A percentile compares a stretch with the other conserved stretches of the same genome.
These are phyloP conservation scores for Sylvia atricapilla DNA, from an alignment of 2,113 vertebrate genomes.

Conservation along the genomic window DNA sequence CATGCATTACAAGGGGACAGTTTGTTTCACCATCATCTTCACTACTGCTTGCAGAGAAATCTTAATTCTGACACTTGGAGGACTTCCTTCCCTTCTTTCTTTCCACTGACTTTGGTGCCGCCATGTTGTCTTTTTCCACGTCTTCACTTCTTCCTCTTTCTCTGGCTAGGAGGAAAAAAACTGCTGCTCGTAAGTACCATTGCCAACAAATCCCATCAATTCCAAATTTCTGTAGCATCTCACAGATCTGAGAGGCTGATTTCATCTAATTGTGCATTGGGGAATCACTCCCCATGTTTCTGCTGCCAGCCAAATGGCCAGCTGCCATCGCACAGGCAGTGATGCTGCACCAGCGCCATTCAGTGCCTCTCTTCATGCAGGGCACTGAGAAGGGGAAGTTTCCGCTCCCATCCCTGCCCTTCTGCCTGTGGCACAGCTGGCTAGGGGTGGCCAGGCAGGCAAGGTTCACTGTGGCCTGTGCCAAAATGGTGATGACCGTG, in stretches of 20 bases:
- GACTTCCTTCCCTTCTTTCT: not conserved
- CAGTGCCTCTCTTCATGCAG: not conserved
- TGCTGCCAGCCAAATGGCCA: accelerated
- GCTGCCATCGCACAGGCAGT: not conserved
- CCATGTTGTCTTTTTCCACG: not conserved
- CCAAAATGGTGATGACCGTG: not conserved
- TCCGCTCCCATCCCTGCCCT: not conserved
- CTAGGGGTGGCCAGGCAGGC: not conserved
- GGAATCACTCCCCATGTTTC: no score
- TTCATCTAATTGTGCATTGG: accelerated
- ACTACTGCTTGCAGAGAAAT: not conserved
- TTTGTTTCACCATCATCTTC: not conserved
- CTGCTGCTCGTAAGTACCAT: not conserved
- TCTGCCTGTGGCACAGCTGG: not conserved
- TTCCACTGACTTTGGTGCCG: not conserved
- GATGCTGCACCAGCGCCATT: accelerated
- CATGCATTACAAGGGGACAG: not conserved
- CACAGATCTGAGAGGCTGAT: not conserved
- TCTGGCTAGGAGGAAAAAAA: not conserved
- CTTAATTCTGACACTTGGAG: accelerated
- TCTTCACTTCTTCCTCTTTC: not conserved
- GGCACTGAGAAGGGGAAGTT: not conserved
- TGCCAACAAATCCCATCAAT: not conserved
- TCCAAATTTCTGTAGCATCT: not conserved
- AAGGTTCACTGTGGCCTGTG: accelerated